Percentiles rank a stretch among this genome's conserved stretches.
These are phyloP conservation scores for Amphiduros pacificus DNA, from an alignment of 2,888 invertebrate species.

Conservation along the genomic window DNA sequence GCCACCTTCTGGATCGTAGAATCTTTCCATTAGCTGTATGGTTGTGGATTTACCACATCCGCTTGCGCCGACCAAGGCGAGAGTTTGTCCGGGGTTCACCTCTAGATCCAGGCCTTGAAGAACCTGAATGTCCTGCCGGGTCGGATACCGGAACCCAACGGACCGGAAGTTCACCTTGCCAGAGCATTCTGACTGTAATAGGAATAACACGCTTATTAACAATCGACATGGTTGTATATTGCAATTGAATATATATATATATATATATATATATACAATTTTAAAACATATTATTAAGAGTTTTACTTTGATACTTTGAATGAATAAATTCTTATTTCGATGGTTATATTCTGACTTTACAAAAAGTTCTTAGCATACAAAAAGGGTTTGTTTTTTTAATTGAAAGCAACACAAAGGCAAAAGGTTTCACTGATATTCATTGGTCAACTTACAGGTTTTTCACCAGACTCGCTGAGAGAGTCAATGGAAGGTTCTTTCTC, in stretches of 20 bases:
- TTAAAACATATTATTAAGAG: too few relatives aligned
- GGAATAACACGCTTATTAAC: too few relatives aligned
- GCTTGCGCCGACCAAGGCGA: conserved; percentile 34
- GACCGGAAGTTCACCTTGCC: conserved; percentile 58
- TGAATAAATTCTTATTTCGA: too few relatives aligned
- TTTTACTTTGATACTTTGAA: too few relatives aligned
- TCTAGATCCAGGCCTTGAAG: conserved; percentile 14
- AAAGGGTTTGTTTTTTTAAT: too few relatives aligned
- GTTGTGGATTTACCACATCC: conserved; percentile 34
- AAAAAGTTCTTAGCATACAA: too few relatives aligned
- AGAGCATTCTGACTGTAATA: conserved; percentile 22
- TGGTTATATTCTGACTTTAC: too few relatives aligned
- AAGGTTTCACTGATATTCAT: too few relatives aligned
- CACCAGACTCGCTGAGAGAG: conserved; percentile 32
- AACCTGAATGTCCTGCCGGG: conserved; percentile 57
- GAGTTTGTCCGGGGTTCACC: conserved; percentile 26
- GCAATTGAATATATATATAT: too few relatives aligned
- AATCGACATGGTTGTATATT: too few relatives aligned
- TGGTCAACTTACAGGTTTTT: conserved; percentile 27
- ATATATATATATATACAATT: too few relatives aligned
- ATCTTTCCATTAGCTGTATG: conserved; percentile 31
- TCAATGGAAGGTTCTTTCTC: conserved; percentile 45
- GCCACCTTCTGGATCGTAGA: conserved; percentile 31
- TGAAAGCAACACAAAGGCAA: too few relatives aligned
- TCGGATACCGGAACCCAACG: conserved; percentile 61